phyloP scores from a whole-genome alignment of 2,888 invertebrate genomes.

The Meiosimyza platycephala region DNA sequence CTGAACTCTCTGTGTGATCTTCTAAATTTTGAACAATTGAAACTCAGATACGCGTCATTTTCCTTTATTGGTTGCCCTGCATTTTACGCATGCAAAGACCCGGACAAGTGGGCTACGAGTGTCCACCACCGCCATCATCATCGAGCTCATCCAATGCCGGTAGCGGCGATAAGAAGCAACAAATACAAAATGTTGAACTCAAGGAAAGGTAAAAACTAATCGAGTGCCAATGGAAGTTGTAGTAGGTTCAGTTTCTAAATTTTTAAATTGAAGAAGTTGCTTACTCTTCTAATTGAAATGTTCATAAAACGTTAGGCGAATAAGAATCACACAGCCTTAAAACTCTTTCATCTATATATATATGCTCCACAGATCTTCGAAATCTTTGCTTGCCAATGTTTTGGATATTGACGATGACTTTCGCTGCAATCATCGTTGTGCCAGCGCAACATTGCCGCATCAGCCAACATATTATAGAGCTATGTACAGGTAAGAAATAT shows the following conservation, averaged over 20 bases:
- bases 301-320: no score
- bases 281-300: no score
- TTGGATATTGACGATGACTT: conserved; percentile 97
- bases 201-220: conserved; percentile 73
- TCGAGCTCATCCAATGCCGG: conserved; percentile 72
- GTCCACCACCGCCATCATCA: conserved; percentile 69
- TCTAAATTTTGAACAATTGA: no score
- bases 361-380: conserved; percentile 77
- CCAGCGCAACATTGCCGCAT: conserved; percentile 69
- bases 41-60: conserved; percentile 85
- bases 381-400: conserved; percentile 95
- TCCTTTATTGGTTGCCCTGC: conserved; percentile 98
- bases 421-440: conserved; percentile 78
- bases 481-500: conserved; percentile 71
- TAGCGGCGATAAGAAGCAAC: conserved; percentile 71
- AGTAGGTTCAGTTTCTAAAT: no score
- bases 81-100: conserved; percentile 91
- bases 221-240: no score
- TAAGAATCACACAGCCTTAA: not conserved
- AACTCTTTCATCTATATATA: not conserved
- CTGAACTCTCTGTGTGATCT: conserved; percentile 3
- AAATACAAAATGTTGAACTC: conserved; percentile 85
- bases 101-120: conserved; percentile 71
- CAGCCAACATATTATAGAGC: conserved; percentile 76
- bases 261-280: no score